Base-by-base conservation (phyloP, 1,140 invertebrate species). In the Seison nebaliae region DNA sequence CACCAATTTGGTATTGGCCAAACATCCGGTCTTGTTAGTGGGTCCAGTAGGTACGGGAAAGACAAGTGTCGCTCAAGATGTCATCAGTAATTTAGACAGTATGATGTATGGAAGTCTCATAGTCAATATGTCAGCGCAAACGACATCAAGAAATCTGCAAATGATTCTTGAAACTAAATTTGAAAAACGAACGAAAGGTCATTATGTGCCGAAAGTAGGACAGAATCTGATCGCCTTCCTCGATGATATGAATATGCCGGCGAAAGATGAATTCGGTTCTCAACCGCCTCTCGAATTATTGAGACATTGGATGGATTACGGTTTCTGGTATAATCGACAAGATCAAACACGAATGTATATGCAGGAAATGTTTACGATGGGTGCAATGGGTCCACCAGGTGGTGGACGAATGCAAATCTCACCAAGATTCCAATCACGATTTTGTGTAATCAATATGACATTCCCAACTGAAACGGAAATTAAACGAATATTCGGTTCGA, bases 171-270 rank as follows among this genome's bases (percentile, higher is more conserved):
- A 77, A 53, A 70, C 69, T 41, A 60, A 69, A 35, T 57, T 77
- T 1, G 74, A 80, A 53, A 79, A 79, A 59, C 62, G 74, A 28
- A 76, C 72, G 0, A 80, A 77, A 54, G 72, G 70, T 3, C 66
- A 73, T 33, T 77, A 70, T 53, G 66, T 73, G 1, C 76, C 76
- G 0, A 53, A 66, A 15, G 71, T 68, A 44, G 70, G 61, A 26
- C 79, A 77, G 60, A 72, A 60, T 45, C 67, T 80, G 62, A 66
- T 80, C 30, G 68, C 69, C 1, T 78, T 77, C 51, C 69, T 80
- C 65, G 76, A 83, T 53, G 75, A 81, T 51, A 70, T 80, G 45
- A 80, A 80, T 53, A 78, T 79, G 73, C 76, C 76, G 1, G 70
- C 69, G n/a, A 74, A 75, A 45, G 76, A 80, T 45, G 67, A 63